These are phyloP conservation scores for Phoenicopterus ruber DNA, from an alignment of 2,113 vertebrate genomes.

Conservation along the genomic window DNA sequence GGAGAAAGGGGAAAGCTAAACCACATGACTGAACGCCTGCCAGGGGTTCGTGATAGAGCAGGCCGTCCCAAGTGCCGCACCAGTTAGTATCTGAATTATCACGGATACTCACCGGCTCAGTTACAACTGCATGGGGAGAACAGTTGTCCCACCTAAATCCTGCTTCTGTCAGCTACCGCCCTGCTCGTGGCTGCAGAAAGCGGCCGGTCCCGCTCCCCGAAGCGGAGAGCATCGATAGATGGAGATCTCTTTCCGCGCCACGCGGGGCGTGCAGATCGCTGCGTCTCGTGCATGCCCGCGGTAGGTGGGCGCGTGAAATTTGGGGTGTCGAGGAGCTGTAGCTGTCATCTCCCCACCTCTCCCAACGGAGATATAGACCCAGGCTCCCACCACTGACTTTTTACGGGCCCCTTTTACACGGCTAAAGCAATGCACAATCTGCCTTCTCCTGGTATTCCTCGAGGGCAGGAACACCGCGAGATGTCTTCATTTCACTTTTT, in stretches of 20 bases:
- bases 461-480: background rate
- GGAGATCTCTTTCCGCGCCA: background rate
- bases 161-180: conserved; percentile 50
- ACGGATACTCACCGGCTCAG: conserved; percentile 59
- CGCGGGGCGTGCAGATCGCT: rapidly evolving
- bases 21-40: conserved; percentile 64
- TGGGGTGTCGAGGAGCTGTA: background rate
- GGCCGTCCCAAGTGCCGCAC: conserved; percentile 41
- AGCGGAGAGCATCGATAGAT: background rate
- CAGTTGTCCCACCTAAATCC: conserved; percentile 70
- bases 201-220: background rate
- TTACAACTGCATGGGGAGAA: conserved; percentile 4
- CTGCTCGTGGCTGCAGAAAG: background rate
- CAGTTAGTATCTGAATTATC: conserved; percentile 60
- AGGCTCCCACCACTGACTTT: background rate
- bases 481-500: background rate
- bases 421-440: background rate
- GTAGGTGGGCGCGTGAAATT: background rate
- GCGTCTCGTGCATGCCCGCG: rapidly evolving
- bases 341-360: background rate
- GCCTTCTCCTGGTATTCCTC: background rate
- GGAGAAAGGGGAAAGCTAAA: conserved; percentile 62
- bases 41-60: conserved; percentile 61
- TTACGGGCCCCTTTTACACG: background rate
- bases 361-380: rapidly evolving